Evolutionary conservation across 2,113 vertebrate species (phyloP), one percentile per base, ranked within the genome.

Genomic region (Anoplopoma fimbria): DNA sequence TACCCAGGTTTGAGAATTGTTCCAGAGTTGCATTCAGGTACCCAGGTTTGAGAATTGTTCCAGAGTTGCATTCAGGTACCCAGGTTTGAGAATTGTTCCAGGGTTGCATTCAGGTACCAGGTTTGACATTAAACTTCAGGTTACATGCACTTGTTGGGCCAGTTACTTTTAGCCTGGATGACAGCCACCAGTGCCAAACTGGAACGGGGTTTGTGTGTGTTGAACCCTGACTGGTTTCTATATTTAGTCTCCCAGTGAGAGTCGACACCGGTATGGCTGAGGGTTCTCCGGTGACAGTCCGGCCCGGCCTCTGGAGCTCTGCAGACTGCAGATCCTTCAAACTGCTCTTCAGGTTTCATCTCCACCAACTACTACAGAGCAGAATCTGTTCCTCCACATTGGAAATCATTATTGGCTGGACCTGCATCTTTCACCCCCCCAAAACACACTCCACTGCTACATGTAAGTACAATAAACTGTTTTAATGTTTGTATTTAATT

Each of bases 231-330:
- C 79, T 81, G 64, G 2, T 47, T 75, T 85, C 87, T 94, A 93
- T 82, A 83, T 92, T 93, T 93, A 91, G 91, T 3, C 8, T 2
- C 19, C 8, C 40, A 34, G 40, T 34, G 83, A 76, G 71, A n/a
- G n/a, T n/a, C n/a, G 14, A 74, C 49, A 71, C 73, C 75, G 25
- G 77, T 51, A 76, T 86, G 87, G 83, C 84, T 65, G 25, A 2
- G 77, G 14, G 68, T 74, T 88, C 91, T 93, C 92, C 61, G 67
- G 86, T 93, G 76, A 73, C 92, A 90, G 77, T 38, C 73, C 61
- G 68, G n/a, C 53, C 77, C 17, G 62, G 85, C 67, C 82, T 23
- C 49, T 68, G 84, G 61, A 90, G 85, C 82, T 64, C 77, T 29
- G 77, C 69, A 42, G 76, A 34, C 77, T 45, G 71, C 86, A 75